These are phyloP conservation scores for Pantherophis vulpinus DNA, from an alignment of 2,797 vertebrate genomes.

Conservation along the genomic window DNA sequence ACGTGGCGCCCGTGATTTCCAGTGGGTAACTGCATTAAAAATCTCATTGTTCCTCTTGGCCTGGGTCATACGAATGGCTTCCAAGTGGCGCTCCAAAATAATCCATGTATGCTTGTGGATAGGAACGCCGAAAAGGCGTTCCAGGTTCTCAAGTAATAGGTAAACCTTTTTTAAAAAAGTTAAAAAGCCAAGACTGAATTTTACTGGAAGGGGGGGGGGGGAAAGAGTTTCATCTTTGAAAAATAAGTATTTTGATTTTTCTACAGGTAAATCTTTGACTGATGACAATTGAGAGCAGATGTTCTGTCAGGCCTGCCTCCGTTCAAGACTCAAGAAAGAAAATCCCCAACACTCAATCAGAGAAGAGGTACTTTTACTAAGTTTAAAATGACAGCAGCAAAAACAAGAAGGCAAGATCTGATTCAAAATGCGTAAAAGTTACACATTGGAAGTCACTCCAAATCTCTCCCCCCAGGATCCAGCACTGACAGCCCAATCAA, in stretches of 20 bases:
- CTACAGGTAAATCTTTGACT: not conserved
- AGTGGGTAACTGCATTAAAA: slow-evolving; percentile 41
- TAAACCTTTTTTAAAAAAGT: slow-evolving; percentile 54
- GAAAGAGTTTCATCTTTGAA: not conserved
- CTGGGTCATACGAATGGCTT: slow-evolving; percentile 50
- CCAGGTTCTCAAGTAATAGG: slow-evolving; percentile 57
- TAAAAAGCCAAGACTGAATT: not conserved
- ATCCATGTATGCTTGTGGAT: slow-evolving; percentile 50
- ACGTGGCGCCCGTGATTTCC: slow-evolving; percentile 33
- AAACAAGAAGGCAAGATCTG: too few relatives aligned
- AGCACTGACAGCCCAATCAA: too few relatives aligned
- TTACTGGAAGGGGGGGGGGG: fast-evolving
- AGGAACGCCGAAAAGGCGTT: slow-evolving; percentile 43
- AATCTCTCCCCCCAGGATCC: too few relatives aligned
- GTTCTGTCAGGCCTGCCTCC: too few relatives aligned
- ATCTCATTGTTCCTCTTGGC: slow-evolving; percentile 60
- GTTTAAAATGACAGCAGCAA: too few relatives aligned
- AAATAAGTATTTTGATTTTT: not conserved
- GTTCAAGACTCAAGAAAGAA: too few relatives aligned
- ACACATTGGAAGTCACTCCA: too few relatives aligned
- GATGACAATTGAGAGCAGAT: not conserved
- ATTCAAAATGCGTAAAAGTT: too few relatives aligned
- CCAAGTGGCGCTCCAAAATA: slow-evolving; percentile 48
- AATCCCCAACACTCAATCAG: too few relatives aligned
- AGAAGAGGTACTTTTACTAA: too few relatives aligned